A percentile compares a stretch with the other conserved stretches of the same genome.
These are phyloP conservation scores for Oscheius onirici DNA, from an alignment of 2,888 invertebrate species.

Conservation along the genomic window DNA sequence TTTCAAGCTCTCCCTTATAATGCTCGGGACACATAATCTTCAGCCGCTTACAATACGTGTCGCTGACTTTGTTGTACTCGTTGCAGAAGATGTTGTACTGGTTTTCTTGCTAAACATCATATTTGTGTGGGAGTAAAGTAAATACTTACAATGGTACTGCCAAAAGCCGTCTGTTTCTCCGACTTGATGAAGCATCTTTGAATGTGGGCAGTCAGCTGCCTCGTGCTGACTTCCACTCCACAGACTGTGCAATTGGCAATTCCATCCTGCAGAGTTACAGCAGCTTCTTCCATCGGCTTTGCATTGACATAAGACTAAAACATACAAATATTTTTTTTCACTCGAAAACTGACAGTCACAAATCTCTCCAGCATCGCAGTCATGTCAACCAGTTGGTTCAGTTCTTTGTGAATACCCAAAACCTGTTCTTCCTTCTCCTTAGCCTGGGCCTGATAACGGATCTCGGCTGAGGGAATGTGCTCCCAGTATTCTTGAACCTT, in stretches of 20 bases:
- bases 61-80: conserved; percentile 82
- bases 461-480: conserved; percentile 1
- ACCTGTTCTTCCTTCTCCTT: conserved; percentile 14
- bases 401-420: background rate
- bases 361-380: conserved; percentile 14
- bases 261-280: background rate
- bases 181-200: conserved; percentile 58
- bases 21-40: conserved; percentile 97
- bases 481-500: conserved; percentile 28
- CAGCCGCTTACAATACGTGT: conserved; percentile 92
- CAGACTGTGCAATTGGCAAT: conserved; percentile 42
- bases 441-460: background rate
- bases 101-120: conserved; percentile 3
- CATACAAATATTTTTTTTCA: background rate
- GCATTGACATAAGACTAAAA: background rate
- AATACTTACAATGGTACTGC: conserved; percentile 36
- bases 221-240: conserved; percentile 33
- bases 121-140: background rate
- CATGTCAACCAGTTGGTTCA: conserved; percentile 6
- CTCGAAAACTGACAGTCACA: background rate
- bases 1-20: conserved; percentile 82
- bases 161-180: conserved; percentile 63
- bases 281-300: background rate
- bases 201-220: conserved; percentile 51
- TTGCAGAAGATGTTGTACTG: conserved; percentile 87